Evolutionary conservation across 2,113 vertebrate genomes (phyloP).

Genomic region (Elephas maximus): DNA sequence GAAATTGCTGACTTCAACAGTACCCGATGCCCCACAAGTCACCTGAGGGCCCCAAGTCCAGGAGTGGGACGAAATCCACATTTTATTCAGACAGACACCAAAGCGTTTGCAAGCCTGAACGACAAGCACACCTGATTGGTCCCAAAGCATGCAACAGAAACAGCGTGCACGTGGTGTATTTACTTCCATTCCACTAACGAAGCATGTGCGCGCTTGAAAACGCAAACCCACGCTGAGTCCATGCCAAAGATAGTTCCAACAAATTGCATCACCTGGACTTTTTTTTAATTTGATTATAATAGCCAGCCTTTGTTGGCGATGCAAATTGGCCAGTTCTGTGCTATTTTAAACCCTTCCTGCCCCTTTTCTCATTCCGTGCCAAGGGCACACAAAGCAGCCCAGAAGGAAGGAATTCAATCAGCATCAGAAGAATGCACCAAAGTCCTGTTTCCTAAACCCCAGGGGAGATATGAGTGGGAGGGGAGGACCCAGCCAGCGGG

Average conservation of each 20-base stretch:
- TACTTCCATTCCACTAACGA: background rate
- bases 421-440: conserved; percentile 56
- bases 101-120: background rate
- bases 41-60: background rate
- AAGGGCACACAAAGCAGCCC: conserved; percentile 30
- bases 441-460: conserved; percentile 59
- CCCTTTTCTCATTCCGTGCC: conserved; percentile 4
- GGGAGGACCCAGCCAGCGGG: background rate
- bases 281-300: background rate
- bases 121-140: background rate
- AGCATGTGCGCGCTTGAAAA: conserved; percentile 17
- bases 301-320: background rate
- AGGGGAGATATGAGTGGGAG: conserved; percentile 1
- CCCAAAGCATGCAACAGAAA: background rate
- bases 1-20: conserved; percentile 35
- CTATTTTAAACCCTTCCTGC: conserved; percentile 48
- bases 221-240: background rate
- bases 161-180: background rate
- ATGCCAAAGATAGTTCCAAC: conserved; percentile 1
- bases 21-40: background rate
- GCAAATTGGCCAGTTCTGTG: background rate
- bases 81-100: background rate
- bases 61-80: background rate
- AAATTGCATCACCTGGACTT: conserved; percentile 67
- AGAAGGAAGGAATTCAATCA: conserved; percentile 46